phyloP scores from a whole-genome alignment of 1,140 invertebrate genomes.

The Megathymus violae region DNA sequence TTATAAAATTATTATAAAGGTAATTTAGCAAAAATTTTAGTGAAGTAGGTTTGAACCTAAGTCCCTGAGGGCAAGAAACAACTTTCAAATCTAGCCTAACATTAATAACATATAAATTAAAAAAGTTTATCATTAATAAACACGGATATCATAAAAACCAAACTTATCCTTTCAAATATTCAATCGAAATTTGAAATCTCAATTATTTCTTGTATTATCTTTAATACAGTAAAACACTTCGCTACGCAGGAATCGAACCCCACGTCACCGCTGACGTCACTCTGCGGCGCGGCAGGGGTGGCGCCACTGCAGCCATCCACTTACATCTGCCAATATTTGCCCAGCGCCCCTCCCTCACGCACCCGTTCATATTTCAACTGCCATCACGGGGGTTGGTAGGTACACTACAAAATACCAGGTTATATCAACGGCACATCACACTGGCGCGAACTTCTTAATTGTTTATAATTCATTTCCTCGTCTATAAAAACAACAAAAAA shows the following conservation, averaged over 20 bases:
- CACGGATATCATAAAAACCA: too few species aligned
- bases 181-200: too few species aligned
- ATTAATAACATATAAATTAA: too few species aligned
- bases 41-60: too few species aligned
- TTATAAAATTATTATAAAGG: too few species aligned
- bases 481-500: too few species aligned
- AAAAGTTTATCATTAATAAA: too few species aligned
- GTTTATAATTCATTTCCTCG: conserved; percentile 1
- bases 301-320: conserved; percentile 73
- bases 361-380: conserved; percentile 79
- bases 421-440: conserved; percentile 46
- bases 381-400: conserved; percentile 56
- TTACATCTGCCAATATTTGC: conserved; percentile 82
- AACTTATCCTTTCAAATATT: too few species aligned
- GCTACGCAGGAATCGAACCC: conserved; percentile 31
- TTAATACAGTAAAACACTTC: conserved; percentile 18
- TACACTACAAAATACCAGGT: conserved; percentile 75
- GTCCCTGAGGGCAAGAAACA: too few species aligned
- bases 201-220: too few species aligned
- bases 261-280: conserved; percentile 57
- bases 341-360: conserved; percentile 60
- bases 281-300: conserved; percentile 59
- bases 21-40: too few species aligned
- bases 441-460: conserved; percentile 43
- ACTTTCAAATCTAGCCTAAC: too few species aligned